Conservation (phyloP, 2,113 vertebrate genomes). For the Prunella fulvescens region DNA sequence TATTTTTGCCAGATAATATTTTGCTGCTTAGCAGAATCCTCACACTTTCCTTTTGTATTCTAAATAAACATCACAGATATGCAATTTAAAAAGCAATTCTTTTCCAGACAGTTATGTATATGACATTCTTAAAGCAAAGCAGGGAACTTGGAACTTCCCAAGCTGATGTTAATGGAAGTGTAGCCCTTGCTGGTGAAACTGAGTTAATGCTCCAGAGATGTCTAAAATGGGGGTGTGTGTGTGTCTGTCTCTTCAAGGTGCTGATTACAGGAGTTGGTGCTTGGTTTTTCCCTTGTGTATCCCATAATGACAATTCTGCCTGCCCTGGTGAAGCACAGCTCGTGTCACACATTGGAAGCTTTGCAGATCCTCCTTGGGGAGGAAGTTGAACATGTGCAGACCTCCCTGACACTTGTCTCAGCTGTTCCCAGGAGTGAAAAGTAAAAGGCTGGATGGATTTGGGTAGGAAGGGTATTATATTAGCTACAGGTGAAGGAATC, state of each 20-base stretch:
- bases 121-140: neutral
- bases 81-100: neutral
- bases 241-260: neutral
- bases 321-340: neutral
- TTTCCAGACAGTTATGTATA: neutral
- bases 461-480: neutral
- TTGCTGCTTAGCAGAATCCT: neutral
- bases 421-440: neutral
- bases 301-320: neutral
- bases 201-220: neutral
- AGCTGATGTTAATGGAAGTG: neutral
- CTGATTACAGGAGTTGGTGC: neutral
- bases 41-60: neutral
- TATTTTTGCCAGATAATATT: neutral
- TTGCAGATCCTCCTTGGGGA: neutral
- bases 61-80: neutral
- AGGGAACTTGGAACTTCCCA: neutral
- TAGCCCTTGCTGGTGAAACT: neutral
- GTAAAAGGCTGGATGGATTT: neutral
- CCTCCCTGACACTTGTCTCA: neutral
- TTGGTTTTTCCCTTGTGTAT: neutral
- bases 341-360: fast-evolving
- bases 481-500: neutral
- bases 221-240: fast-evolving
- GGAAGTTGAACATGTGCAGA: fast-evolving